A percentile compares a stretch with the other conserved stretches of the same genome.
phyloP scores from a whole-genome alignment of 1,140 invertebrate species.

The Habropoda laboriosa region DNA sequence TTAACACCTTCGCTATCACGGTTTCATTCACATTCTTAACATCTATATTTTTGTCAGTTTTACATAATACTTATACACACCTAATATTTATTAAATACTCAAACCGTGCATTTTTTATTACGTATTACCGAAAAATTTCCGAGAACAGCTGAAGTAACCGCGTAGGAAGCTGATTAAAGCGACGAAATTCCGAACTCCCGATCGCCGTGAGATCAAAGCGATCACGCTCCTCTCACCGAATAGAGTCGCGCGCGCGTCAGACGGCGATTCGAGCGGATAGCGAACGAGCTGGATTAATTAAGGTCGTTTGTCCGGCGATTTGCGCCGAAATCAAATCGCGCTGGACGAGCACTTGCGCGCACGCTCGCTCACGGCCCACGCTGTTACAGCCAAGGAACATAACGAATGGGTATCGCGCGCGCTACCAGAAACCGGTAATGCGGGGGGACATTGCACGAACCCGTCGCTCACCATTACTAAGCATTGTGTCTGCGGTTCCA shows the following conservation, averaged over 20 bases:
- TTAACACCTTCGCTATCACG: too few species aligned
- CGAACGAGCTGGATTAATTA: slow-evolving; percentile 73
- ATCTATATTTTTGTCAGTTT: too few species aligned
- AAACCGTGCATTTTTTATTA: too few species aligned
- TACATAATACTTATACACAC: too few species aligned
- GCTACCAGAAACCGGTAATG: slow-evolving; percentile 64
- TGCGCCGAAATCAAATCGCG: slow-evolving; percentile 72
- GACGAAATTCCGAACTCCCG: not conserved
- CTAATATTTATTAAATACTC: too few species aligned
- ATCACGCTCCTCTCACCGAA: not conserved
- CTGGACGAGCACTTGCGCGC: slow-evolving; percentile 48
- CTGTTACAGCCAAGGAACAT: slow-evolving; percentile 63
- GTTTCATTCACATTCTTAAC: too few species aligned
- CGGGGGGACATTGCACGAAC: slow-evolving; percentile 58
- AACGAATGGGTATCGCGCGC: slow-evolving; percentile 66
- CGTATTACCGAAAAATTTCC: too few species aligned
- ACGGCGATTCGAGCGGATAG: slow-evolving; percentile 29
- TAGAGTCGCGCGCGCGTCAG: slow-evolving; percentile 16
- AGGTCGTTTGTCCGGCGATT: slow-evolving; percentile 75
- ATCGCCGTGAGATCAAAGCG: slow-evolving; percentile 9
- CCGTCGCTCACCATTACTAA: slow-evolving; percentile 77
- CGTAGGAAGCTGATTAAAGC: not conserved
- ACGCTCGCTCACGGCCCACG: too few species aligned
- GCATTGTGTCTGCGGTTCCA: slow-evolving; percentile 78
- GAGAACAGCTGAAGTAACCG: not conserved